Conservation (phyloP, 2,888 invertebrate genomes). For the Phalera bucephala region DNA sequence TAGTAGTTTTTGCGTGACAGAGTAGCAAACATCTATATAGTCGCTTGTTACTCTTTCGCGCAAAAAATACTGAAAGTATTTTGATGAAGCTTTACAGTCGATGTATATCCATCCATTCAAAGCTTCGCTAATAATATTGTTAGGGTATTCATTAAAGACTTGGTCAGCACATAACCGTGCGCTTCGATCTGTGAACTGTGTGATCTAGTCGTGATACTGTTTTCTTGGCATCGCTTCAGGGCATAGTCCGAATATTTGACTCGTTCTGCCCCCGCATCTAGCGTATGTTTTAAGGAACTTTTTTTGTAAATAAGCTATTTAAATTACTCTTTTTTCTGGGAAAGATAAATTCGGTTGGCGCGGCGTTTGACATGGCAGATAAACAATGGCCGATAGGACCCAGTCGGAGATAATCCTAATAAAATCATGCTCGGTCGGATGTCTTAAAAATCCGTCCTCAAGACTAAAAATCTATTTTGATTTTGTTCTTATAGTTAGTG, state of each 20-base stretch:
- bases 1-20: no score
- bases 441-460: no score
- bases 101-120: no score
- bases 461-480: no score
- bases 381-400: conserved; percentile 16
- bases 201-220: conserved; percentile 14
- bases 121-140: no score
- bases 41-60: no score
- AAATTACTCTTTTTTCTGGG: conserved; percentile 7
- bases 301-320: conserved; percentile 18
- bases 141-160: no score
- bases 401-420: conserved; percentile 3
- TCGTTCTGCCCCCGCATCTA: conserved; percentile 15
- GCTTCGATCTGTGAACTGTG: neutral
- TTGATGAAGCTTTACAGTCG: no score
- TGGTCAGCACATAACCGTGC: neutral
- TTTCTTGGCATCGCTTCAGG: conserved; percentile 31
- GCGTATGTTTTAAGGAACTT: conserved; percentile 13
- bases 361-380: conserved; percentile 11
- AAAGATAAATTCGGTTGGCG: conserved; percentile 21
- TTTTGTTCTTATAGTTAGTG: no score
- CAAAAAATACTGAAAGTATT: no score
- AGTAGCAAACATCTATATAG: no score
- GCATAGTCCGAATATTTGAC: conserved; percentile 15
- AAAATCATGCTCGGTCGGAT: neutral